Percentiles rank a stretch among this genome's conserved stretches.
Evolutionary conservation across 2,113 vertebrate species (phyloP).

Genomic region (Sapayoa aenigma): DNA sequence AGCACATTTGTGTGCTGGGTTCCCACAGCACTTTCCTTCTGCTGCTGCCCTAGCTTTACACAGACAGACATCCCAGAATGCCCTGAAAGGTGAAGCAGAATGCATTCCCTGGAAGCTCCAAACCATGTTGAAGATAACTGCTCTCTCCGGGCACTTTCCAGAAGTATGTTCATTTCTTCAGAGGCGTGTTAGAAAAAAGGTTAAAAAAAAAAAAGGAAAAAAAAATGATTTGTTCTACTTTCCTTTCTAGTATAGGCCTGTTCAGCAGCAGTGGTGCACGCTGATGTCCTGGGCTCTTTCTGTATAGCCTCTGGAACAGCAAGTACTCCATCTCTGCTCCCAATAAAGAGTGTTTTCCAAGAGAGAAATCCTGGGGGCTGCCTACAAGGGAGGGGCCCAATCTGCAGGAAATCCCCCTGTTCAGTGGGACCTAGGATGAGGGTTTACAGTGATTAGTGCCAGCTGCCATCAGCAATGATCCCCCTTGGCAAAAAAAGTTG

Average conservation of each 20-base stretch:
- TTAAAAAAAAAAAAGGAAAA: neutral
- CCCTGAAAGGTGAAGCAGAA: neutral
- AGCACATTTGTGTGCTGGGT: neutral
- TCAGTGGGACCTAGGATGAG: neutral
- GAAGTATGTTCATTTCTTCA: neutral
- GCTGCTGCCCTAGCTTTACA: neutral
- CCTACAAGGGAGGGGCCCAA: neutral
- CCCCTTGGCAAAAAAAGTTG: neutral
- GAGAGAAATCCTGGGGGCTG: neutral
- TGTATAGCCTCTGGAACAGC: neutral
- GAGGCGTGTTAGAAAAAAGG: neutral
- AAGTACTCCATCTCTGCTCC: neutral
- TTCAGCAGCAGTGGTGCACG: neutral
- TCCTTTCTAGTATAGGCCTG: neutral
- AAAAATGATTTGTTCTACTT: neutral
- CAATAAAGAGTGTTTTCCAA: neutral
- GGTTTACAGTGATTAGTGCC: neutral
- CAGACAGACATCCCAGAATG: neutral
- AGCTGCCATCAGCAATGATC: neutral
- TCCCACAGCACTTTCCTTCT: neutral
- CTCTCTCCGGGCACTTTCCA: neutral
- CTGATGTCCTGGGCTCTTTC: neutral
- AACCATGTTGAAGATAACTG: fast-evolving
- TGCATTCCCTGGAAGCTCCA: neutral
- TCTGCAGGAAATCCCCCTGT: neutral